Base-by-base conservation (phyloP, 1,140 invertebrate genomes). In the Orius insidiosus region DNA sequence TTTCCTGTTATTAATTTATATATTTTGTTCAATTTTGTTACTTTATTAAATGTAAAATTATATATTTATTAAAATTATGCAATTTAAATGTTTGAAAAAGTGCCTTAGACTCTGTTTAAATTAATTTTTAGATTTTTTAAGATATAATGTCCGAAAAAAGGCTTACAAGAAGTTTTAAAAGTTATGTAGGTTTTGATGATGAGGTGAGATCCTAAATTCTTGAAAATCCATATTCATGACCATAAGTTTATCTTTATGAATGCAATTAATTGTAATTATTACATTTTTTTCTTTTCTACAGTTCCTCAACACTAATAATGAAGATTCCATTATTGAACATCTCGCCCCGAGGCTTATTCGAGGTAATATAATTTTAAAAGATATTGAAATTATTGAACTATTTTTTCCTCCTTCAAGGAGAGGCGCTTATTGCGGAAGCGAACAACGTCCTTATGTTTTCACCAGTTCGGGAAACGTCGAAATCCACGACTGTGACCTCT, bases 381-480 rank as follows among this genome's bases (percentile, higher is more conserved):
- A 15, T 6, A 5, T 30, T 2, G 15, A 31, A 39, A 45, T 5
- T 35, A 9, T 44, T 40, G 35, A 31, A 32, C 10, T 32, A 15
- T 39, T 13, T 32, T 36, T 49, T 2, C 30, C 15, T 32, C 24
- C 24, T 6, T 49, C 38, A 39, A 53, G 85, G 85, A 38, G 86
- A 92, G 63, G 66, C 75, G 49, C 63, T 84, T 31, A 75, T 85
- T 49, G 74, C 78, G 6, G 71, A 75, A 56, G 80, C 80, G n/a
- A 71, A 81, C 58, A 81, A 75, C 61, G 82, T 87, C 24, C 65
- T 87, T 30, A 75, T 86, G 68, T 83, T 81, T 64, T 72, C 74
- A 49, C 80, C 84, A 5, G 72, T 85, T 45, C 78, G 76, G 57
- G 79, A 86, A 56, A 63, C 73, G 41, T 83, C 80, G 52, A 71